Base-by-base conservation (phyloP, 2,113 vertebrate species). In the Prunella fulvescens region DNA sequence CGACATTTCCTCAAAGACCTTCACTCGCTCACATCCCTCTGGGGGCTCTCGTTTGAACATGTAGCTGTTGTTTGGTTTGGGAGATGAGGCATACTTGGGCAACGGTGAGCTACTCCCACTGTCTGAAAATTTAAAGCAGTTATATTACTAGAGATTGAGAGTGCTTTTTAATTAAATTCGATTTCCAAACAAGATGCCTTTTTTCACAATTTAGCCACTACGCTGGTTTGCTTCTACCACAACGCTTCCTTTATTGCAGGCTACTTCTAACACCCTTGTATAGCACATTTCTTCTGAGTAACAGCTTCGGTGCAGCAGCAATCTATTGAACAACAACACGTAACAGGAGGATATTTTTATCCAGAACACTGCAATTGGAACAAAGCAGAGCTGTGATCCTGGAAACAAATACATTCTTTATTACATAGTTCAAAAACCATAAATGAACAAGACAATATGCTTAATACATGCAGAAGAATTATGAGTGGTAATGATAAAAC, bases 21-120 rank as follows among this genome's bases (percentile, higher is more conserved):
- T 99, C 98, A 99, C 98, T 97, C 98, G 98, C 98, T 99, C 99
- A 81, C 99, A 99, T 98, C 99, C 99, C 98, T 99, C 99, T 77
- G 99, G 99, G 97, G 99, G 99, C 97, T 99, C 99, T 77, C 99
- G 98, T 98, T 99, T 99, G 98, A 99, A 99, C 98, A 99, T 99
- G 98, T 99, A 99, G 98, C 99, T 99, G 99, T 99, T 99, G 99
- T 99, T 99, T 87, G 99, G 99, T 98, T 99, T 99, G 97, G 99
- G 99, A 96, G 99, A 99, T 72, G 99, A 99, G 96, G 99, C 98
- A 94, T 99, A 99, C 98, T 99, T 99, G 96, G 99, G 99, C 79
- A 99, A 98, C 96, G 99, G 99, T 97, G 99, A 99, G 97, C 98
- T 99, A 98, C 98, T 99, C 95, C 98, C 98, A 96, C 98, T 97